Evolutionary conservation across 2,888 invertebrate genomes (phyloP), one percentile per base, ranked within the genome.

Genomic region (Drosophila yooni): DNA sequence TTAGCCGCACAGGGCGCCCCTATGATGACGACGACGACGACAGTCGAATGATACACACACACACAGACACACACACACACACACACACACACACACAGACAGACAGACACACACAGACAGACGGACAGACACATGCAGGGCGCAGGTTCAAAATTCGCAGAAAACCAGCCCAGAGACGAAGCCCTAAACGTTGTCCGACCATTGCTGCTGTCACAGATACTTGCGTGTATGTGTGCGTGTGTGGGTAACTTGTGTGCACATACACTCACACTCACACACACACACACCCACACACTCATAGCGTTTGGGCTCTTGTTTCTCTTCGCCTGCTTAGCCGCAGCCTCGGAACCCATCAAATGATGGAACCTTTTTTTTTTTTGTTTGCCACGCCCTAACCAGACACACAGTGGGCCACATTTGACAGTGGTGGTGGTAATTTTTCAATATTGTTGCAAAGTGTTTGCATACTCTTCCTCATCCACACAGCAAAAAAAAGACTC

Each of bases 141-240:
- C 59, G 68, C 83, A 80, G 82, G 76, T 70, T 79, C 56, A 61
- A 66, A 79, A 62, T 76, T 76, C 34, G 73, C 81, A 68, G 86
- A 62, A 79, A 59, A 40, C 59, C 29, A 43, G 51, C 31, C n/a
- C 71, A 63, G 38, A 54, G 50, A 60, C 71, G 71, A 68, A 79
- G 74, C 67, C 59, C 62, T 73, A 62, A 60, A 73, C 67, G 73
- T 63, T 54, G 69, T 63, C 68, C 67, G 67, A 54, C 57, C 65
- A 13, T 43, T 54, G 60, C 34, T 65, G 72, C 57, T 56, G 57
- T 58, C 63, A 63, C 71, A 70, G 57, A 70, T 70, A 63, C 63
- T 57, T 51, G 56, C 43, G 5, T 50, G 6, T 58, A 13, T 29
- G 18, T 65, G 36, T 57, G 38, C 38, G 18, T 57, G 40, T 29